Base-by-base conservation (phyloP, 2,113 vertebrate genomes). In the Suricata suricatta region DNA sequence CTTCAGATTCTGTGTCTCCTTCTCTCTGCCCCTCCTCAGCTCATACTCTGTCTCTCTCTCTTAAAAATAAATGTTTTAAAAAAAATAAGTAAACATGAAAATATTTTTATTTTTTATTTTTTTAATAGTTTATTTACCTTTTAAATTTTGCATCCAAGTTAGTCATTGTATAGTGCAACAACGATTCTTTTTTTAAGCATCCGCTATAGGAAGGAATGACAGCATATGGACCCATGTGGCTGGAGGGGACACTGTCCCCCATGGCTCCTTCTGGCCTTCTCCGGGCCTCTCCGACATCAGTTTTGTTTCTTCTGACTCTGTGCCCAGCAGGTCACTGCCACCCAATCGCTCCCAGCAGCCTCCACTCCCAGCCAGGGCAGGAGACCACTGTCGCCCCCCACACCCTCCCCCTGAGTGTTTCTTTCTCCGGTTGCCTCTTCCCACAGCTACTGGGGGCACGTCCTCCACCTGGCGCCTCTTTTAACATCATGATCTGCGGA, bases 381-480 rank as follows among this genome's bases (percentile, higher is more conserved):
- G 86, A 95, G 50, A 4, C 52, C 52, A 50, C 52, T 54, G 52
- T 54, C 13, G 15, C 14, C 50, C 50, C 93, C 90, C 95, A 92
- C 96, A 80, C 52, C 52, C 93, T 86, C 95, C 93, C 96, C 82
- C 95, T 1, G 68, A 95, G 97, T 96, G 97, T 98, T 98, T 64
- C 41, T 50, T 74, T 60, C 93, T 54, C 98, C 98, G 98, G 98
- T 96, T 98, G 98, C 98, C 97, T 98, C 98, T 98, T 97, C 98
- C 98, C 97, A 96, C 98, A 98, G 98, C 91, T 90, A 98, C 98
- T 86, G 57, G 93, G 95, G 98, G 96, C 98, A 4, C 98, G 94
- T 98, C 98, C 96, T 98, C 98, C 99, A 99, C 99, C 98, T 98
- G 98, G 98, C 94, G 97, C 97, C 98, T 97, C 98, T 98, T 98